These are phyloP conservation scores for Pseudomugil tenellus DNA, from an alignment of 2,797 vertebrate species.

Conservation along the genomic window DNA sequence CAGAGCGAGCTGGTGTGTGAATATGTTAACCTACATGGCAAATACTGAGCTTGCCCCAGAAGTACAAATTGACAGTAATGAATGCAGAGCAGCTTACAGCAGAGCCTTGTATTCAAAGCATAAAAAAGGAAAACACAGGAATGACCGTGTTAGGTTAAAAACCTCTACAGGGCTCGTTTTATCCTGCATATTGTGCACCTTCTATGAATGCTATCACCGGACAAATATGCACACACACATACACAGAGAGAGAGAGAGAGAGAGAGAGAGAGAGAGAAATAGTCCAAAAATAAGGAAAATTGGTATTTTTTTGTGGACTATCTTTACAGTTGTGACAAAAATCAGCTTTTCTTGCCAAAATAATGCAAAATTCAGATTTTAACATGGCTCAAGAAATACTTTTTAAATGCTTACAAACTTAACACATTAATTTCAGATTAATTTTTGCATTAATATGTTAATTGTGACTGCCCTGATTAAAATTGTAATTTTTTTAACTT, in stretches of 20 bases:
- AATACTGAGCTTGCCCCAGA: slow-evolving; percentile 47
- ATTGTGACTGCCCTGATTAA: too few species aligned
- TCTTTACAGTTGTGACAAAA: too few species aligned
- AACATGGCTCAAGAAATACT: too few species aligned
- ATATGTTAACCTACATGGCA: slow-evolving; percentile 69
- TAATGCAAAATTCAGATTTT: too few species aligned
- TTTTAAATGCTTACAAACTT: too few species aligned
- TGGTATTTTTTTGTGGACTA: too few species aligned
- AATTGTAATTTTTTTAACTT: too few species aligned
- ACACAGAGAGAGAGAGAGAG: too few species aligned
- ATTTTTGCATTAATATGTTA: too few species aligned
- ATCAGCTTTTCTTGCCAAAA: too few species aligned
- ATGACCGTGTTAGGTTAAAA: slow-evolving; percentile 59
- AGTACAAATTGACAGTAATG: slow-evolving; percentile 78
- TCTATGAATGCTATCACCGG: slow-evolving; percentile 11
- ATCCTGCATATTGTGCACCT: slow-evolving; percentile 16
- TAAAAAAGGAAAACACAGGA: slow-evolving; percentile 28
- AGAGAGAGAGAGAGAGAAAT: too few species aligned
- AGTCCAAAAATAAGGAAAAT: background rate
- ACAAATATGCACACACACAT: background rate
- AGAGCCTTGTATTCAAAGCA: slow-evolving; percentile 38
- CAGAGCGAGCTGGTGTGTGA: slow-evolving; percentile 49
- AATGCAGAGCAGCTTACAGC: slow-evolving; percentile 69
- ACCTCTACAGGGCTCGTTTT: slow-evolving; percentile 37
- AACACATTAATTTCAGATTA: too few species aligned